Conservation (phyloP, 2,888 invertebrate genomes). For the Lasioglossum figueresi region DNA sequence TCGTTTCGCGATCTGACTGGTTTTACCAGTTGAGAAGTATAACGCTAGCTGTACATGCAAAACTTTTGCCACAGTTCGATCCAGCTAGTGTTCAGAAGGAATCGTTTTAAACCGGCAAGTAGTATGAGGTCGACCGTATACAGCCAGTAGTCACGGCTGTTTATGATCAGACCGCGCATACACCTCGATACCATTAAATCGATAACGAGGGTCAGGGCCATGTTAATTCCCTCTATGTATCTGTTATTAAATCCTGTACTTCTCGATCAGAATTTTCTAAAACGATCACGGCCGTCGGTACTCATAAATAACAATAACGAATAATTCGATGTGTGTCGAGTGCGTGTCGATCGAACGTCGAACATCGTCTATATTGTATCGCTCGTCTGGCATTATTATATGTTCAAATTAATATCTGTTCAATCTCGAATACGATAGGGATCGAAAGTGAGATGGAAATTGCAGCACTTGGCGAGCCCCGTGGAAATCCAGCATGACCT, state of each 20-base stretch:
- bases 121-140: constrained; percentile 30
- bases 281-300: neutral
- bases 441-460: constrained; percentile 33
- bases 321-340: neutral
- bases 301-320: neutral
- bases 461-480: neutral
- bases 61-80: constrained; percentile 16
- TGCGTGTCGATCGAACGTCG: neutral
- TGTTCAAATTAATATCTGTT: neutral
- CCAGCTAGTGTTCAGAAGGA: constrained; percentile 16
- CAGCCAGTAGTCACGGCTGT: constrained; percentile 29
- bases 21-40: neutral
- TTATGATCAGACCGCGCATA: constrained; percentile 41
- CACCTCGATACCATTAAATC: constrained; percentile 38
- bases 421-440: neutral
- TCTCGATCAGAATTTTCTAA: neutral
- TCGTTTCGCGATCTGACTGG: neutral
- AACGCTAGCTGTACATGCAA: neutral
- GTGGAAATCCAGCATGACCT: constrained; percentile 41
- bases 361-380: neutral
- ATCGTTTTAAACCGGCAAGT: constrained; percentile 18
- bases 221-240: constrained; percentile 26
- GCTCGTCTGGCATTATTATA: neutral
- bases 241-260: constrained; percentile 28
- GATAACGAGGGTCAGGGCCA: constrained; percentile 34